Base-by-base conservation (phyloP, 2,888 invertebrate species). In the Sminthurinus aureus region DNA sequence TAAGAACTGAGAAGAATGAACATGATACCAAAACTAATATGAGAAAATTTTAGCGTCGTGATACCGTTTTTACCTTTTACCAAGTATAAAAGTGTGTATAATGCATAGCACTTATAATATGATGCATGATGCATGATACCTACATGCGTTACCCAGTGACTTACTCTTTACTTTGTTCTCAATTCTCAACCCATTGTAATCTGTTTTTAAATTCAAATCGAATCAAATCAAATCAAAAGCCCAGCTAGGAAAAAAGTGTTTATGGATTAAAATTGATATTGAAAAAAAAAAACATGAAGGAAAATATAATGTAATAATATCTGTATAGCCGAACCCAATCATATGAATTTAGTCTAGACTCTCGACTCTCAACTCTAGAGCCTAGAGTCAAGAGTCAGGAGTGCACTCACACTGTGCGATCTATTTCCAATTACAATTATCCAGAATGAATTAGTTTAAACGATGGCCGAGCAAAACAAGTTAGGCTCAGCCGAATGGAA, bases 381-480 rank as follows among this genome's bases (percentile, higher is more conserved):
- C 6, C 38, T 1, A 38, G 38, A 38, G 6, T 38, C 38, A 6
- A 38, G 6, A 38, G 38, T 71, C 67, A 26, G 11, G 71, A 15
- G 22, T 52, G 67, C 80, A 71, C 71, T 24, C 80, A 80, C 22
- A 80, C 80, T 80, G 79, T 64, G 79, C 79, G 80, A 80, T 80
- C 80, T 71, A 80, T 80, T 80, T 80, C 71, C 67, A 69, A 80
- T 80, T 71, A 80, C 71, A 80, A 80, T 80, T 80, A 71, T 71
- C 71, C 80, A 80, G 71, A 71, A 80, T 80, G 80, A 80, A 67
- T 80, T 80, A 80, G 80, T 71, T 80, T 80, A 80, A 80, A 80
- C 67, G 71, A 51, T 80, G 80, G 11, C 69, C 67, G 71, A 38
- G 79, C 22, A 38, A 26, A 69, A 75, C 52, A 22, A 75, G 15